These are phyloP conservation scores for Grus americana DNA, from an alignment of 2,113 vertebrate genomes.

Conservation along the genomic window DNA sequence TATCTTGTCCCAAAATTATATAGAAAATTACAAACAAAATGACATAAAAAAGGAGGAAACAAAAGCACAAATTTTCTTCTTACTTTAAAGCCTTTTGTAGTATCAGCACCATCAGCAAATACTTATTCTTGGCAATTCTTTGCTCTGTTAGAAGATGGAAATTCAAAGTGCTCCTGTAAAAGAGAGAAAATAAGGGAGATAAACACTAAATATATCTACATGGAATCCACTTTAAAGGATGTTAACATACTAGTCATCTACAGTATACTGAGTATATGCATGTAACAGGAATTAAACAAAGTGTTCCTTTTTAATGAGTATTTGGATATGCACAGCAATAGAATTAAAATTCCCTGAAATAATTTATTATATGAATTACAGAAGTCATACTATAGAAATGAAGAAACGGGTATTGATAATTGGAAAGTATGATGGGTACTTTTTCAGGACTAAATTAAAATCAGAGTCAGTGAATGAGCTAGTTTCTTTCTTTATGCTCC, in stretches of 20 bases:
- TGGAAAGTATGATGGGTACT: neutral
- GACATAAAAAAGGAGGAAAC: neutral
- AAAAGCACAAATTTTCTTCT: neutral
- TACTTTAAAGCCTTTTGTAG: neutral
- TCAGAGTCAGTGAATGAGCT: neutral
- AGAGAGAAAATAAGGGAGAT: neutral
- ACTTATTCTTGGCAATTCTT: neutral
- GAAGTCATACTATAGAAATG: neutral
- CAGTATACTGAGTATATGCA: neutral
- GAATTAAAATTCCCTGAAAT: neutral
- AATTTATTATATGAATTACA: neutral
- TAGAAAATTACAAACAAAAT: neutral
- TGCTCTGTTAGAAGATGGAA: neutral
- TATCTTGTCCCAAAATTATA: neutral
- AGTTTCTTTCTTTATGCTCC: neutral
- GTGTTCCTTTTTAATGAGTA: neutral
- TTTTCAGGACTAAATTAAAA: neutral
- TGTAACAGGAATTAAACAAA: neutral
- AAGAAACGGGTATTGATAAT: neutral
- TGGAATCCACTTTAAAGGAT: neutral
- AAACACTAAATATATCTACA: neutral
- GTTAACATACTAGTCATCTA: neutral
- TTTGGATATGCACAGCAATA: neutral
- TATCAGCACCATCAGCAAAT: neutral
- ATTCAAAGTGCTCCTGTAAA: neutral